Percentiles rank a stretch among this genome's conserved stretches.
These are phyloP conservation scores for Caenorhabditis becei DNA, from an alignment of 2,888 invertebrate species.

Conservation along the genomic window DNA sequence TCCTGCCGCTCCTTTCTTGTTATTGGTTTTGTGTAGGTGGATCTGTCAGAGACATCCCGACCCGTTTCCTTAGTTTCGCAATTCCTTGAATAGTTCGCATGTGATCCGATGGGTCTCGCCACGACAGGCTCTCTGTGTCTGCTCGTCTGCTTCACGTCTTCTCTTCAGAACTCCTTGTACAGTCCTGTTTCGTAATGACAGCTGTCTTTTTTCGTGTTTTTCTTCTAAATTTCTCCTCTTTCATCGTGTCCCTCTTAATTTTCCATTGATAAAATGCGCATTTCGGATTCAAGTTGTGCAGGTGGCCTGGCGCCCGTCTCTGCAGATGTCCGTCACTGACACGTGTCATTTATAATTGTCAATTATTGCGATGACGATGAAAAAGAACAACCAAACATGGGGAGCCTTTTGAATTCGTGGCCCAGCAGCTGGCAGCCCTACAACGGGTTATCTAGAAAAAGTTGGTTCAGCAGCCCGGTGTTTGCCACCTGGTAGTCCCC, in stretches of 20 bases:
- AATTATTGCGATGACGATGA: constrained; percentile 37
- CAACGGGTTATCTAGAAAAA: not conserved
- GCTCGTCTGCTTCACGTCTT: not conserved
- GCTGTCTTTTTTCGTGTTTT: not conserved
- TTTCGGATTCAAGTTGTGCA: constrained; percentile 44
- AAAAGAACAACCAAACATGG: constrained; percentile 16
- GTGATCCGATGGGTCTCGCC: constrained; percentile 14
- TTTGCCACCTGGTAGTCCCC: not conserved
- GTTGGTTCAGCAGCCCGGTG: not conserved
- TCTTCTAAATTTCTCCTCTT: not conserved
- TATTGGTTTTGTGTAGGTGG: constrained; percentile 3
- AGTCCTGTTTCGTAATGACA: not conserved
- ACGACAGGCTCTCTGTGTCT: constrained; percentile 5
- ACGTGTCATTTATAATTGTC: constrained; percentile 59
- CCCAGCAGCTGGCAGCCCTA: constrained; percentile 21
- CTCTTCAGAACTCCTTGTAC: not conserved
- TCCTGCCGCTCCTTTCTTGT: not conserved
- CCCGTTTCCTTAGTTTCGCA: not conserved
- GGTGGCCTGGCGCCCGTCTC: constrained; percentile 19
- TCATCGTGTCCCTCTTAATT: not conserved
- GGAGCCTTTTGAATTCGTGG: constrained; percentile 20
- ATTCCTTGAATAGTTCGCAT: not conserved
- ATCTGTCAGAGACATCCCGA: not conserved
- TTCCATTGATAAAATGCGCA: constrained; percentile 7
- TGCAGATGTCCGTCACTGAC: constrained; percentile 52